Evolutionary conservation across 2,888 invertebrate species (phyloP), one percentile per base, ranked within the genome.

Genomic region (Argynnis bischoffii): DNA sequence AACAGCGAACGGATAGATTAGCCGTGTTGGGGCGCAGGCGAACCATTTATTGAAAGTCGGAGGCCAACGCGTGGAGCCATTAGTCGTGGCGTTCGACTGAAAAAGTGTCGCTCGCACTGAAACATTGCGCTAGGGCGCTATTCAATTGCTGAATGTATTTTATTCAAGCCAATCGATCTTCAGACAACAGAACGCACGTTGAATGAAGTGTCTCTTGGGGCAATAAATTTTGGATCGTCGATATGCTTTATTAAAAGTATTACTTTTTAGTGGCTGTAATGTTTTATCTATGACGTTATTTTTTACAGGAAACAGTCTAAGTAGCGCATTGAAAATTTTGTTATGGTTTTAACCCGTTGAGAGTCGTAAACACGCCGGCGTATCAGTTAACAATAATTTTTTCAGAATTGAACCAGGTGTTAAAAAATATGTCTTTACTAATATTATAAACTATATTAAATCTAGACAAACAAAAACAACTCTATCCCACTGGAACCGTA

Each of bases 61-160:
- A 81, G 87, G 85, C 79, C 82, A 86, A 84, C 87, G 87, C 87
- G 87, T 85, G 86, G 83, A 84, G 81, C 88, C 86, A 91, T 92
- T 91, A 90, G 88, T 89, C 82, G 82, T 85, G 79, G 77, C 79
- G 69, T 78, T 80, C 81, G 83, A 81, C 85, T 88, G 88, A 89
- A 90, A 90, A 90, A 91, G 84, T 89, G 89, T 90, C 90, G 88
- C 82, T 81, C 79, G 79, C 81, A 77, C 81, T 90, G 89, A 90
- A 90, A 90, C 90, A 90, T 90, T 87, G 87, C 86, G 83, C 83
- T 71, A 78, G 79, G 80, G 81, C 79, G 85, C 87, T 86, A 87
- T 90, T 90, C 89, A 89, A 90, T 91, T 90, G 88, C 82, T 78
- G 84, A 88, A 88, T 88, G 88, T 90, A 89, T 91, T 91, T 92